A percentile compares a stretch with the other conserved stretches of the same genome.
Conservation (phyloP, 2,888 invertebrate genomes). For the Meteorus cinctellus region DNA sequence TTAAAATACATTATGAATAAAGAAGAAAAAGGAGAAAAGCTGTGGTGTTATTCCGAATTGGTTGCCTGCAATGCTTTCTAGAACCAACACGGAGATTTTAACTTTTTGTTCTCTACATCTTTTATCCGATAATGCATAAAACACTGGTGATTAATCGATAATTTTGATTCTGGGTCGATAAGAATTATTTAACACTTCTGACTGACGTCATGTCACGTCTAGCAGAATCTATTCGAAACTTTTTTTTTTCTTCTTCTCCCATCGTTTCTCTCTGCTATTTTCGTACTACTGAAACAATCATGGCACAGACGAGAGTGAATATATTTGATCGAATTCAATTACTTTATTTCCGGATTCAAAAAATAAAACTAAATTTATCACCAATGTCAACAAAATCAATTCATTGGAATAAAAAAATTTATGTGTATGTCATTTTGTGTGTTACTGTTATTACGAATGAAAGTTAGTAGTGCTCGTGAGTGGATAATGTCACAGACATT, state of each 20-base stretch:
- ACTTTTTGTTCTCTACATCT: background rate
- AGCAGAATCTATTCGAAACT: background rate
- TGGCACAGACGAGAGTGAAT: background rate
- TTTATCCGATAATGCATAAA: background rate
- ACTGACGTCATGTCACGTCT: background rate
- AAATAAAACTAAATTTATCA: too few relatives aligned
- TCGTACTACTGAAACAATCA: background rate
- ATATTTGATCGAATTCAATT: background rate
- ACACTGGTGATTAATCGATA: background rate
- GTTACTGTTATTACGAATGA: background rate
- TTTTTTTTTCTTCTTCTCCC: background rate
- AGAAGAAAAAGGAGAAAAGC: background rate
- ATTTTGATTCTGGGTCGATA: background rate
- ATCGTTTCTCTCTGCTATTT: background rate
- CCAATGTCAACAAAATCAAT: too few relatives aligned
- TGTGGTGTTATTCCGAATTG: background rate
- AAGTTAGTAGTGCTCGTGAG: background rate
- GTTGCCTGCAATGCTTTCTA: background rate
- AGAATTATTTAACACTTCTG: background rate
- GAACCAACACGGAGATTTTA: background rate
- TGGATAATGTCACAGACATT: conserved; percentile 15
- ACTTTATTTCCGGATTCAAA: too few relatives aligned
- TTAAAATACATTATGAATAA: background rate
- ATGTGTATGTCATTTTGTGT: background rate
- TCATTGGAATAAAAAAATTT: background rate